phyloP scores from a whole-genome alignment of 2,888 invertebrate species.

The Cosmia trapezina region DNA sequence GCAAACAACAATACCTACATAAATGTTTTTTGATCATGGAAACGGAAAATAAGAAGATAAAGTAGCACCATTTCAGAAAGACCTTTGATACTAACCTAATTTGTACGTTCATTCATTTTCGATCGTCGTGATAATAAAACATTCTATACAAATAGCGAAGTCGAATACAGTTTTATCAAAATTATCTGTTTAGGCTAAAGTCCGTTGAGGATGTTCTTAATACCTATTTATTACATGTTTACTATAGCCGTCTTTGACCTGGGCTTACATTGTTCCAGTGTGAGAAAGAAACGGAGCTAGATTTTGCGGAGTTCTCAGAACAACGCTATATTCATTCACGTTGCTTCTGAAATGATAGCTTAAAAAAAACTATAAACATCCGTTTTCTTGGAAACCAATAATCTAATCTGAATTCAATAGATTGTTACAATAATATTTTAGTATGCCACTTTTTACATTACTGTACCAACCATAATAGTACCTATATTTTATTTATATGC shows the following conservation, averaged over 20 bases:
- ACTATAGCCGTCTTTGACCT: slow-evolving; percentile 7
- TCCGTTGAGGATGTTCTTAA: slow-evolving; percentile 6
- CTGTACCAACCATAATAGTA: background rate
- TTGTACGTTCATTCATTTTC: background rate
- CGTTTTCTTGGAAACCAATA: background rate
- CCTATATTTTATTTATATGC: background rate
- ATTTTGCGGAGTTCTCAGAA: background rate
- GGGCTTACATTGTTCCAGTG: background rate
- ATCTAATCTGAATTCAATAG: slow-evolving; percentile 13
- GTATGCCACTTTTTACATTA: background rate
- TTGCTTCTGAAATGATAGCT: background rate
- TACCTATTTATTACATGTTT: background rate
- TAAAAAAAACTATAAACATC: background rate
- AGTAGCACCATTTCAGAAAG: background rate
- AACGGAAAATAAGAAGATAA: too few relatives aligned
- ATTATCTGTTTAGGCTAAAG: slow-evolving; percentile 5
- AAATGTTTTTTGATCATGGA: background rate
- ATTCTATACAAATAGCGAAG: background rate
- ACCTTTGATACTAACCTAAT: too few relatives aligned
- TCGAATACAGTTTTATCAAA: background rate
- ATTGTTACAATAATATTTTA: slow-evolving; percentile 10
- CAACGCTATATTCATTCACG: background rate
- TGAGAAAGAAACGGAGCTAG: background rate
- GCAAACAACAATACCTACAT: background rate
- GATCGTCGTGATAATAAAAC: background rate